These are phyloP conservation scores for Megaceryle torquata DNA, from an alignment of 2,113 vertebrate genomes.

Conservation along the genomic window DNA sequence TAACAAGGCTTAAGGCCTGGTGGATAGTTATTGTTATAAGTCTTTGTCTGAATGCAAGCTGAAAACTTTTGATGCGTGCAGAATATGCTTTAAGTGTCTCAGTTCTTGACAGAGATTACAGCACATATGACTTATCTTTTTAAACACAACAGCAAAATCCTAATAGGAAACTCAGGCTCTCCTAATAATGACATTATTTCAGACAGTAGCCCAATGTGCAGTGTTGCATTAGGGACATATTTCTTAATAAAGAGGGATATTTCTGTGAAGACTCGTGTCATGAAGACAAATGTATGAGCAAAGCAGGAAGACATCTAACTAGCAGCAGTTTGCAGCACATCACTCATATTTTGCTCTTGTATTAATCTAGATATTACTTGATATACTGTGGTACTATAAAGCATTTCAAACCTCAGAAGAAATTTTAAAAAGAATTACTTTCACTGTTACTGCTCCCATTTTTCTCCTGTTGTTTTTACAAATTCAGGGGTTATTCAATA, in stretches of 20 bases:
- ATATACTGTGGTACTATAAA: not conserved
- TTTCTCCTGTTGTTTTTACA: not conserved
- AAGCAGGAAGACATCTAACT: not conserved
- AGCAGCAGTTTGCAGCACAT: not conserved
- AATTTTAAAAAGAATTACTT: not conserved
- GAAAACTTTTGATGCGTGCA: not conserved
- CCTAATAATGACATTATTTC: not conserved
- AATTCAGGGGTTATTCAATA: not conserved
- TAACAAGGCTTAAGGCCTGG: not conserved
- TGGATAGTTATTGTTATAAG: not conserved
- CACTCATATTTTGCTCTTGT: not conserved
- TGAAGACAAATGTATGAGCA: not conserved
- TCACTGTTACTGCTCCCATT: not conserved
- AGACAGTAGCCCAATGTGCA: not conserved
- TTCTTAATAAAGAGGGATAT: not conserved
- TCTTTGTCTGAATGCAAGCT: not conserved
- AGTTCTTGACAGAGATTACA: not conserved
- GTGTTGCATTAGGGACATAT: not conserved
- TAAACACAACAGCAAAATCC: not conserved
- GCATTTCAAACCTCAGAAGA: not conserved
- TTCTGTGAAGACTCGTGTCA: fast-evolving
- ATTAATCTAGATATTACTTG: not conserved
- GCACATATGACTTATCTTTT: not conserved
- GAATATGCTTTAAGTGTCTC: not conserved
- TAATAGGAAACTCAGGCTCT: not conserved